A percentile compares a stretch with the other conserved stretches of the same genome.
Evolutionary conservation across 2,888 invertebrate species (phyloP).

Genomic region (Cynaeus angustus): DNA sequence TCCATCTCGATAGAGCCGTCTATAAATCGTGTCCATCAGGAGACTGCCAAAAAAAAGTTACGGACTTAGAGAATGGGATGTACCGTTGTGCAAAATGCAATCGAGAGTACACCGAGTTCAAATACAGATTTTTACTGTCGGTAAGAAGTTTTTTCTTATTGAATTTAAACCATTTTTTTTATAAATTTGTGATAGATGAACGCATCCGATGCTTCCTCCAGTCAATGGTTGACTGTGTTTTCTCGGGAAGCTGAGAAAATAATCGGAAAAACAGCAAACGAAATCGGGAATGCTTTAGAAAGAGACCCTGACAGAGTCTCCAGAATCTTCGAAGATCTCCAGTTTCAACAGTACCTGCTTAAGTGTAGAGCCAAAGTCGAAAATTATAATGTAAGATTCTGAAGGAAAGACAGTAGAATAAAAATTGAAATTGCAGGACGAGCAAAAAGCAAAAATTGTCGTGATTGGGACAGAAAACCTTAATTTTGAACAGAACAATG

Average conservation of each 20-base stretch:
- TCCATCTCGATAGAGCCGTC: conserved; percentile 87
- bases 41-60: conserved; percentile 95
- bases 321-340: conserved; percentile 81
- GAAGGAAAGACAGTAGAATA: neutral
- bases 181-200: no score
- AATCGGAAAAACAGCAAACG: conserved; percentile 80
- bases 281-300: conserved; percentile 85
- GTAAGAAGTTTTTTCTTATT: conserved; percentile 74
- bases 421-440: conserved; percentile 78
- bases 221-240: conserved; percentile 94
- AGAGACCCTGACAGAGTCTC: conserved; percentile 79
- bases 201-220: conserved; percentile 90
- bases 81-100: conserved; percentile 97
- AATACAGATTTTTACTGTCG: conserved; percentile 86
- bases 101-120: conserved; percentile 87
- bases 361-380: conserved; percentile 92
- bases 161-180: no score
- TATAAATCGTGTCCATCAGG: conserved; percentile 94
- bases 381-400: conserved; percentile 84
- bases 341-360: conserved; percentile 87
- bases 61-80: conserved; percentile 90
- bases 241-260: conserved; percentile 87
- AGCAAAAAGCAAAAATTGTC: conserved; percentile 84
- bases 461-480: conserved; percentile 81
- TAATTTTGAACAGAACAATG: conserved; percentile 84